phyloP scores from a whole-genome alignment of 1,140 invertebrate genomes.

The Centruroides vittatus region DNA sequence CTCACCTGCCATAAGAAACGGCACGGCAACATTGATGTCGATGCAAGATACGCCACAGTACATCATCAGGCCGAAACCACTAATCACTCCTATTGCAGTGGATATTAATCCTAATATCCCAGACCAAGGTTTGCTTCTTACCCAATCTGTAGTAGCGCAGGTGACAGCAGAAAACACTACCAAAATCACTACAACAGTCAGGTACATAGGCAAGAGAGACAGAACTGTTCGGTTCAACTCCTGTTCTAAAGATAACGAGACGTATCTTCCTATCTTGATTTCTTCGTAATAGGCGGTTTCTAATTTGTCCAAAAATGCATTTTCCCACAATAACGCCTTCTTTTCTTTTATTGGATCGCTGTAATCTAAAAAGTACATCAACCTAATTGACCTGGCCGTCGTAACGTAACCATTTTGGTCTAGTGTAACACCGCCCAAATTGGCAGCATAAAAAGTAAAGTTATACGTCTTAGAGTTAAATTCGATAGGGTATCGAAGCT shows the following conservation, averaged over 20 bases:
- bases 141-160: conserved; percentile 66
- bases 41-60: conserved; percentile 83
- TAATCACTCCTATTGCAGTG: conserved; percentile 69
- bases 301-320: conserved; percentile 54
- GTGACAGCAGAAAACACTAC: conserved; percentile 48
- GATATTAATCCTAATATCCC: conserved; percentile 82
- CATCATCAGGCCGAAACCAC: conserved; percentile 78
- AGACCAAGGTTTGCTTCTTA: conserved; percentile 75
- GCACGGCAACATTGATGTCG: conserved; percentile 85
- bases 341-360: conserved; percentile 59
- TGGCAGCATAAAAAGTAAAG: conserved; percentile 64
- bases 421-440: conserved; percentile 65
- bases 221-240: conserved; percentile 76
- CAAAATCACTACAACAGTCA: conserved; percentile 58
- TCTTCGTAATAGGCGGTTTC: conserved; percentile 61
- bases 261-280: conserved; percentile 65
- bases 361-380: conserved; percentile 66
- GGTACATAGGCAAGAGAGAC: conserved; percentile 72
- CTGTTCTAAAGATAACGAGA: conserved; percentile 67
- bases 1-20: conserved; percentile 88
- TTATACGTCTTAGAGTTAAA: conserved; percentile 73
- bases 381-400: conserved; percentile 56
- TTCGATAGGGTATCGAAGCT: conserved; percentile 51
- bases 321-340: conserved; percentile 73
- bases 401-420: conserved; percentile 49